Evolutionary conservation across 2,113 vertebrate genomes (phyloP).

Genomic region (Coregonus clupeaformis): DNA sequence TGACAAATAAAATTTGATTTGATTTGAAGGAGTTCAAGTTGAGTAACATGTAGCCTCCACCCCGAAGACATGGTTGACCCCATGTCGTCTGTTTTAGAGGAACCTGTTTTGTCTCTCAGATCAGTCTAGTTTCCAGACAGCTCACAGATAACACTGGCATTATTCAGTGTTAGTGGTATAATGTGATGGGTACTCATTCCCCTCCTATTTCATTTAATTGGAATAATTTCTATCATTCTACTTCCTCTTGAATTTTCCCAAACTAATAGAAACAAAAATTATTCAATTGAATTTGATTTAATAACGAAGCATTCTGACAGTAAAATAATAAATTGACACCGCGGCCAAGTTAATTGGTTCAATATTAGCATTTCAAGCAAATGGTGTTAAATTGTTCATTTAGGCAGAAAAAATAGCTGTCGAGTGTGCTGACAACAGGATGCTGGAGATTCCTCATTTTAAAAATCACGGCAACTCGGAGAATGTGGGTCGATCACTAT

Average conservation of each 20-base stretch:
- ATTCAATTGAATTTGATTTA: no score
- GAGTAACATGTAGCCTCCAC: neutral
- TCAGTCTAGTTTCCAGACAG: no score
- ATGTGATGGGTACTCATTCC: no score
- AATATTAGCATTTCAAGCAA: constrained; percentile 8
- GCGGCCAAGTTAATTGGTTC: constrained; percentile 28
- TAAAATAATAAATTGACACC: no score
- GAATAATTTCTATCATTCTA: no score
- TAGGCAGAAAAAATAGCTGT: neutral
- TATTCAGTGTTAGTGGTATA: no score
- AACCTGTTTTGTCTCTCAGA: neutral
- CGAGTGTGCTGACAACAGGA: neutral
- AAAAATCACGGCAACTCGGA: neutral
- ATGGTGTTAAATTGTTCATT: constrained; percentile 8
- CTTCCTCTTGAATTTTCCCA: no score
- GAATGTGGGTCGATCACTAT: constrained; percentile 12
- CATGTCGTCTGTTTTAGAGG: neutral
- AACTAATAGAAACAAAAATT: no score
- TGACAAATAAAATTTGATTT: no score
- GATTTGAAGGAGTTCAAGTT: neutral
- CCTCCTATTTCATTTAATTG: no score
- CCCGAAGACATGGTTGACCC: neutral
- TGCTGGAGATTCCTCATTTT: neutral
- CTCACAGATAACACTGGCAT: no score
- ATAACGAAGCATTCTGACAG: no score